phyloP scores from a whole-genome alignment of 2,888 invertebrate species.

The Agrotis puta region DNA sequence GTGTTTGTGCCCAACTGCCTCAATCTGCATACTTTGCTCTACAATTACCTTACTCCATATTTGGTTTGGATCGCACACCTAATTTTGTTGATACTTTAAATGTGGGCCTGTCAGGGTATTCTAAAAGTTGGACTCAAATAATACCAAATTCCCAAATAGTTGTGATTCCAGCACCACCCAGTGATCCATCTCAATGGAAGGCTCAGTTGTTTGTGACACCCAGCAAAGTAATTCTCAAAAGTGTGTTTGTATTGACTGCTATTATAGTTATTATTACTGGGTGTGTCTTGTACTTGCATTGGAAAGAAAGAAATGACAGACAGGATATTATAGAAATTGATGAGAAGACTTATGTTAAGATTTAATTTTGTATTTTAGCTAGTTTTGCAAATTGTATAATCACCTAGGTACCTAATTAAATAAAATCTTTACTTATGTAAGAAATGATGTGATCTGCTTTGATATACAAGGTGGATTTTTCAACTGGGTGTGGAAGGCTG shows the following conservation, averaged over 20 bases:
- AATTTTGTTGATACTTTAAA: constrained; percentile 98
- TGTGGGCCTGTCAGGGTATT: constrained; percentile 94
- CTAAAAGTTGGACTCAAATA: constrained; percentile 96
- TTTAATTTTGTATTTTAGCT: constrained; percentile 66
- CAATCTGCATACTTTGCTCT: constrained; percentile 98
- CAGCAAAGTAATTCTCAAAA: constrained; percentile 97
- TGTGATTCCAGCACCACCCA: constrained; percentile 96
- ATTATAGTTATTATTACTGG: constrained; percentile 96
- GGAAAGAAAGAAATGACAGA: constrained; percentile 94
- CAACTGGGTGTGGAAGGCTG: too few relatives aligned
- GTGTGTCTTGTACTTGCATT: constrained; percentile 96
- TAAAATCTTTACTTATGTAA: constrained; percentile 11
- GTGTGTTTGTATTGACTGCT: constrained; percentile 96
- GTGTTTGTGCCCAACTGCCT: constrained; percentile 96
- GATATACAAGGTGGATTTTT: not conserved
- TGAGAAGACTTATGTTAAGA: constrained; percentile 86
- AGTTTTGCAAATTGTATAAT: constrained; percentile 4
- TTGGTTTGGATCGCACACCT: constrained; percentile 99
- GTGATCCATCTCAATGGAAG: constrained; percentile 95
- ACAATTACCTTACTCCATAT: constrained; percentile 98
- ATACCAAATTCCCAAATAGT: constrained; percentile 99
- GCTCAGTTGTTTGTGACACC: constrained; percentile 98
- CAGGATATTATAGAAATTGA: constrained; percentile 88
- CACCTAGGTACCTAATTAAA: constrained; percentile 26
- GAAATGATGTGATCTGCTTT: constrained; percentile 34